A percentile compares a stretch with the other conserved stretches of the same genome.
Conservation (phyloP, 2,888 invertebrate genomes). For the Graphium colonna region DNA sequence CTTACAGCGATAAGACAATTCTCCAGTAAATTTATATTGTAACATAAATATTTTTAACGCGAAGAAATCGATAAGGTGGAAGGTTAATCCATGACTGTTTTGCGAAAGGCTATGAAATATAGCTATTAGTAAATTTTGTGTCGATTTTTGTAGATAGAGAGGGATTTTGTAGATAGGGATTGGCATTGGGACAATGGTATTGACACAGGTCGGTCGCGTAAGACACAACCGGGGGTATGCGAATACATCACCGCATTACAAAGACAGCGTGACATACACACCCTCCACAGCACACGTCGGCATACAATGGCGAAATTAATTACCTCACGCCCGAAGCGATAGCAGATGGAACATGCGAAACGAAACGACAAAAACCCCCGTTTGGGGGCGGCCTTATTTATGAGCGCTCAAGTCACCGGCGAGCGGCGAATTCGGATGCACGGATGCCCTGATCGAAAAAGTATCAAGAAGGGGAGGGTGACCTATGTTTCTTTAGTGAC, state of each 20-base stretch:
- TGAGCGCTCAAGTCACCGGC: constrained; percentile 3
- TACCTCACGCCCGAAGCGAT: constrained; percentile 45
- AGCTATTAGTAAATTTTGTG: too few relatives aligned
- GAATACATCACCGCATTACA: constrained; percentile 29
- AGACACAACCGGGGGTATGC: constrained; percentile 20
- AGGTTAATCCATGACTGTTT: too few relatives aligned
- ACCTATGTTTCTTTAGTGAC: too few relatives aligned
- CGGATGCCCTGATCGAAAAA: background rate
- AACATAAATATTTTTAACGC: too few relatives aligned
- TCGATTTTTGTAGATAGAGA: too few relatives aligned
- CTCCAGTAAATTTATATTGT: too few relatives aligned
- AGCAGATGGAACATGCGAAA: constrained; percentile 35
- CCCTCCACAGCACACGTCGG: constrained; percentile 25
- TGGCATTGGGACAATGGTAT: too few relatives aligned
- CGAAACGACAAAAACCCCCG: constrained; percentile 31
- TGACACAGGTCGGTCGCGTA: background rate
- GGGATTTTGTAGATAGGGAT: too few relatives aligned
- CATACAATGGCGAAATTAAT: constrained; percentile 56
- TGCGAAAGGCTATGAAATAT: too few relatives aligned
- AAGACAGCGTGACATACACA: constrained; percentile 34
- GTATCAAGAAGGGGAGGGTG: too few relatives aligned
- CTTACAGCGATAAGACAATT: too few relatives aligned
- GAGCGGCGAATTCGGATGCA: background rate
- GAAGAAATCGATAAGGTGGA: too few relatives aligned
- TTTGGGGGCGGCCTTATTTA: constrained; percentile 22